Evolutionary conservation across 2,113 vertebrate genomes (phyloP).

Genomic region (Danio rerio): GRCz12tu NC_133176.1:54508501-54509000

Average conservation of each 20-base stretch:
- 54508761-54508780: constrained; percentile 39
- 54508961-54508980: too few species aligned
- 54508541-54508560: constrained; percentile 48
- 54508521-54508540: constrained; percentile 25
- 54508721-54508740: constrained; percentile 45
- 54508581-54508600: constrained; percentile 46
- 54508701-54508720: constrained; percentile 31
- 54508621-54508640: constrained; percentile 22
- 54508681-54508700: constrained; percentile 48
- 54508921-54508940: too few species aligned
- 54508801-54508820: neutral
- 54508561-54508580: constrained; percentile 48
- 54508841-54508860: constrained; percentile 33
- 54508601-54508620: constrained; percentile 26
- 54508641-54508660: constrained; percentile 14
- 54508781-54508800: constrained; percentile 23
- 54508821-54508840: constrained; percentile 50
- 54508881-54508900: neutral
- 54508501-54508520: constrained; percentile 50
- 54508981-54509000: too few species aligned
- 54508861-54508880: constrained; percentile 32
- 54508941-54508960: too few species aligned
- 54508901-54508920: neutral
- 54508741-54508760: constrained; percentile 19
- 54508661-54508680: constrained; percentile 41